Evolutionary conservation across 2,113 vertebrate species (phyloP).

Genomic region (Menidia beryllina): DNA sequence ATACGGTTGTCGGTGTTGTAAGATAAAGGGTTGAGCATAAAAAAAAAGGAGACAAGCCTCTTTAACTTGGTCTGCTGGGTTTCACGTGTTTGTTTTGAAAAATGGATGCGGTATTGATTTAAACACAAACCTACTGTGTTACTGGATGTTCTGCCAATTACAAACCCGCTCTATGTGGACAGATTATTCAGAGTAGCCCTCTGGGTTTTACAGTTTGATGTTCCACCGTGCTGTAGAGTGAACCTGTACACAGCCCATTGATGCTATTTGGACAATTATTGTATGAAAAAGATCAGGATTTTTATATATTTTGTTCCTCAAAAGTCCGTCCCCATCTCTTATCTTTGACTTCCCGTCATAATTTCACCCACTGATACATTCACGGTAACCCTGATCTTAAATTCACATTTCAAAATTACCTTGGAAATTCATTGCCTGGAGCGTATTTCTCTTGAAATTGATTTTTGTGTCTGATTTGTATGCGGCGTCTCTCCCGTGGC

Average conservation of each 20-base stretch:
- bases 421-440: constrained; percentile 18
- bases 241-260: constrained; percentile 34
- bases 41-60: background rate
- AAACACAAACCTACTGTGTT: background rate
- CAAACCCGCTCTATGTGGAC: background rate
- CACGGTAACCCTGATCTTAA: background rate
- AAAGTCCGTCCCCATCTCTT: constrained; percentile 17
- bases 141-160: background rate
- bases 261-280: constrained; percentile 19
- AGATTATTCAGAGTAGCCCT: background rate
- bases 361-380: constrained; percentile 42
- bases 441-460: constrained; percentile 36
- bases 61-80: constrained; percentile 4
- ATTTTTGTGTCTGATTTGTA: constrained; percentile 42
- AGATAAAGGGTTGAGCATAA: background rate
- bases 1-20: constrained; percentile 18
- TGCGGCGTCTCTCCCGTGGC: constrained; percentile 28
- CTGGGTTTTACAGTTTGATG: constrained; percentile 3
- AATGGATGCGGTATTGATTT: background rate
- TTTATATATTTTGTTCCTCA: constrained; percentile 7
- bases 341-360: constrained; percentile 15
- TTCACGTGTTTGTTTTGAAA: background rate
- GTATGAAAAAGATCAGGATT: constrained; percentile 27
- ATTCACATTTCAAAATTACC: constrained; percentile 27
- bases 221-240: constrained; percentile 1